Percentiles rank a stretch among this genome's conserved stretches.
Evolutionary conservation across 2,113 vertebrate genomes (phyloP).

Genomic region (Thalassarche chlororhynchos): DNA sequence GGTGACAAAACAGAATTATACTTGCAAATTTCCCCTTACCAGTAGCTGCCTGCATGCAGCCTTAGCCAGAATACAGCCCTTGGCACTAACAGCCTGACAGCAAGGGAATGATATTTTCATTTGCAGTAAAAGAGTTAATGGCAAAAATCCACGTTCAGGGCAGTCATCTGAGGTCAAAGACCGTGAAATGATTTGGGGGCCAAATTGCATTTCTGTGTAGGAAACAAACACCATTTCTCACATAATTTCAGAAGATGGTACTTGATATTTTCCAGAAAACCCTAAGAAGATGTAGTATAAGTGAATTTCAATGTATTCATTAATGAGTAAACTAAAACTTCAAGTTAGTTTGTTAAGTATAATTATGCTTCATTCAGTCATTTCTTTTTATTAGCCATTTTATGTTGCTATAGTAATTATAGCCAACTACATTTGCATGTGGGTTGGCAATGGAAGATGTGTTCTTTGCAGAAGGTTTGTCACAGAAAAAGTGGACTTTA

Average conservation of each 20-base stretch:
- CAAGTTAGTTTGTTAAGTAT: neutral
- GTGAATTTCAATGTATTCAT: neutral
- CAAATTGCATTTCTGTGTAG: neutral
- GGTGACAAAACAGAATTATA: constrained; percentile 22
- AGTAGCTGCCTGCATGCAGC: neutral
- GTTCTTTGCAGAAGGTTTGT: neutral
- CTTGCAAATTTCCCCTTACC: neutral
- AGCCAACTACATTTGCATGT: neutral
- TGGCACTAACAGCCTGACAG: constrained; percentile 11
- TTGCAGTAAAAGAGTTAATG: constrained; percentile 31
- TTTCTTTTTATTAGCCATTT: constrained; percentile 22
- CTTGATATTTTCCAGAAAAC: neutral
- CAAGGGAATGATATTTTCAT: neutral
- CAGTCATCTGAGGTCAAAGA: neutral
- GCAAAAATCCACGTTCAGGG: neutral
- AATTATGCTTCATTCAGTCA: neutral
- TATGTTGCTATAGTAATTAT: neutral
- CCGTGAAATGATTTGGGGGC: neutral
- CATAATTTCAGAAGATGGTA: neutral
- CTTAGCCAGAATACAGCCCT: neutral
- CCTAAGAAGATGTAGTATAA: neutral
- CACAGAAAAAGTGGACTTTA: neutral
- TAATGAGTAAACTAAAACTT: neutral
- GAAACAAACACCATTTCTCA: neutral
- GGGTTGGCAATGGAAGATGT: neutral